Evolutionary conservation across 2,888 invertebrate genomes (phyloP).

Genomic region (Ornithoptera priamus): DNA sequence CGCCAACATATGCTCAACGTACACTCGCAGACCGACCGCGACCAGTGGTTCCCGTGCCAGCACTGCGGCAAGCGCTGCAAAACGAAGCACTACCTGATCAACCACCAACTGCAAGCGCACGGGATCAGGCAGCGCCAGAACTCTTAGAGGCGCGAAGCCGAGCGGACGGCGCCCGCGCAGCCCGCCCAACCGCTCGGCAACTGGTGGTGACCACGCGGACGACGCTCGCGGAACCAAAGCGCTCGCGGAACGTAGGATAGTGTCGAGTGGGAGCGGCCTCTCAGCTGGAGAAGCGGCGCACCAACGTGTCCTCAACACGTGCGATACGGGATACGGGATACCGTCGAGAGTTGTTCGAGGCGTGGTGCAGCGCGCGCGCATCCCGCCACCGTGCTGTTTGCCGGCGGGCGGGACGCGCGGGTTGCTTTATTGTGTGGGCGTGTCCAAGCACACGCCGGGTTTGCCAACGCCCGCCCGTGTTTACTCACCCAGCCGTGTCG

Average conservation of each 20-base stretch:
- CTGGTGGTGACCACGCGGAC: slow-evolving; percentile 29
- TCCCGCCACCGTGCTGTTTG: slow-evolving; percentile 37
- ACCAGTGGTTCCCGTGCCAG: slow-evolving; percentile 86
- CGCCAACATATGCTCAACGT: slow-evolving; percentile 89
- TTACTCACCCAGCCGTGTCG: slow-evolving; percentile 70
- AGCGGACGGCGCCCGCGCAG: slow-evolving; percentile 43
- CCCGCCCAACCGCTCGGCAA: slow-evolving; percentile 39
- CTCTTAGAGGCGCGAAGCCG: slow-evolving; percentile 73
- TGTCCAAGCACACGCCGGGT: slow-evolving; percentile 49
- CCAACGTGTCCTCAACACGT: slow-evolving; percentile 9
- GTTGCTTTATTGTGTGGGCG: slow-evolving; percentile 34
- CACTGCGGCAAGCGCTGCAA: slow-evolving; percentile 88
- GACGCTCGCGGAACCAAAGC: background rate
- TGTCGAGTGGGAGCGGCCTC: too few relatives aligned
- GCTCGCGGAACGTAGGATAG: slow-evolving; percentile 30
- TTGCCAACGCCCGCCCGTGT: slow-evolving; percentile 54
- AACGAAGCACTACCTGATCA: slow-evolving; percentile 88
- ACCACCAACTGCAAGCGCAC: slow-evolving; percentile 87
- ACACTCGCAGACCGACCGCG: slow-evolving; percentile 84
- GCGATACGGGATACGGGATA: too few relatives aligned
- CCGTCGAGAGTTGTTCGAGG: too few relatives aligned
- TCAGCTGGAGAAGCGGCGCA: background rate
- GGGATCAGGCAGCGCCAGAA: slow-evolving; percentile 85
- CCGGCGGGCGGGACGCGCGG: too few relatives aligned
- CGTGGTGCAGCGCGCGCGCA: too few relatives aligned